These are phyloP conservation scores for Alaudala cheleensis DNA, from an alignment of 2,113 vertebrate genomes.

Conservation along the genomic window DNA sequence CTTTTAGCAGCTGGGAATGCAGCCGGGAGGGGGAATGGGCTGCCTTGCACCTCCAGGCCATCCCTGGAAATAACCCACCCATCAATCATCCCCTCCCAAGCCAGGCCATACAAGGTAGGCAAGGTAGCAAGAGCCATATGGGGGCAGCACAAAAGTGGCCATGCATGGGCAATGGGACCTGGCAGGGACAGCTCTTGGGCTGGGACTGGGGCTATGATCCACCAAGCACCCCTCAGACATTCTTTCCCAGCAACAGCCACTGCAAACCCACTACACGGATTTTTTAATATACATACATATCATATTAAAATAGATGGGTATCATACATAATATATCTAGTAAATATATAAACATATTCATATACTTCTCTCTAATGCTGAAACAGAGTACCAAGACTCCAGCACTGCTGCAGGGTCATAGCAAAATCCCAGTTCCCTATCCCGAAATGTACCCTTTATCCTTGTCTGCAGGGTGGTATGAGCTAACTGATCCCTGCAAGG, in stretches of 20 bases:
- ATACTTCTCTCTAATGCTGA: not conserved
- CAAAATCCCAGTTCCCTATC: not conserved
- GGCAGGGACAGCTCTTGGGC: not conserved
- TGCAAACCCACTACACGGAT: not conserved
- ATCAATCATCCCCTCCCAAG: constrained; percentile 73
- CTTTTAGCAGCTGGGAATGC: constrained; percentile 84
- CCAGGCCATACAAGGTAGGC: constrained; percentile 69
- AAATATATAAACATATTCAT: not conserved
- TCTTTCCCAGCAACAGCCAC: not conserved
- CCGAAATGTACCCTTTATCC: not conserved
- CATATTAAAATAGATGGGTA: fast-evolving
- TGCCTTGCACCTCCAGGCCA: constrained; percentile 74
- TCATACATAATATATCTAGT: not conserved
- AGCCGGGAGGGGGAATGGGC: constrained; percentile 70
- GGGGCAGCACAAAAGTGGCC: not conserved
- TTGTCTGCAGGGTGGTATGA: not conserved
- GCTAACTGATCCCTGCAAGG: not conserved
- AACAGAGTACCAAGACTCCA: not conserved
- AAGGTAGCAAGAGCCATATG: not conserved
- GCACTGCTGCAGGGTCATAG: not conserved
- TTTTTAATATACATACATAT: not conserved
- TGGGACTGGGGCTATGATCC: not conserved
- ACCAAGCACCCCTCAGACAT: not conserved
- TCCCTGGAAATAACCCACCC: constrained; percentile 76
- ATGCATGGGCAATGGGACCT: not conserved